Base-by-base conservation (phyloP, 2,888 invertebrate genomes). In the Epinotia nisella region DNA sequence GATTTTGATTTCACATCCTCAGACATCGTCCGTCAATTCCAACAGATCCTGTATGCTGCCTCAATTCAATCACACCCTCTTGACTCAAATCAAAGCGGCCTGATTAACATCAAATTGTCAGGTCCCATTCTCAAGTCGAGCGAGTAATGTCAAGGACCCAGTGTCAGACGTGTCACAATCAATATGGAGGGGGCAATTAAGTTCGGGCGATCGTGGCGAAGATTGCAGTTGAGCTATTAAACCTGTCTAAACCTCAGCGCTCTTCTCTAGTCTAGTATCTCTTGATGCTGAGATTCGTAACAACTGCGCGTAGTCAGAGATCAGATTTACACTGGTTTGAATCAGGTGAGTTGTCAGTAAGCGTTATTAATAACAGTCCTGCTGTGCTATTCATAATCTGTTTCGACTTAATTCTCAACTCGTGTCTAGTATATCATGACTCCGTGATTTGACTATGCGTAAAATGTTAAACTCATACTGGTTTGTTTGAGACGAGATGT, bases 101-200 rank as follows among this genome's bases (percentile, higher is more conserved):
- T 65, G 55, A 65, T 65, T 55, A 55, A 53, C 39, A 55, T 55
- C 39, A 55, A 65, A 65, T 55, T 65, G 55, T 55, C 53, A 55
- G 65, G 65, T 39, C 65, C 53, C 29, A 58, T 65, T 55, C 65
- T 65, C 65, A 65, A 65, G 55, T 65, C 55, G 55, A 21, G 21
- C 65, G 65, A 55, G 51, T 64, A 64, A 64, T 53, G 21, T 61
- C 59, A 49, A 29, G 65, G 21, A 65, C 39, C 51, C 11, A 7
- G 13, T 64, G 64, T 64, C 35, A 51, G 13, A 35, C 17, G 53
- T 64, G 64, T 53, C 64, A 53, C 64, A 51, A 64, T 64, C 51
- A 53, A 64, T 64, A 49, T 64, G 64, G 35, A 64, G 51, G 58
- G n/a, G 15, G 51, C 64, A 35, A 64, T 64, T 53, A 64, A 53